Evolutionary conservation across 2,113 vertebrate species (phyloP).

Genomic region (Trochalopteron elliotii): DNA sequence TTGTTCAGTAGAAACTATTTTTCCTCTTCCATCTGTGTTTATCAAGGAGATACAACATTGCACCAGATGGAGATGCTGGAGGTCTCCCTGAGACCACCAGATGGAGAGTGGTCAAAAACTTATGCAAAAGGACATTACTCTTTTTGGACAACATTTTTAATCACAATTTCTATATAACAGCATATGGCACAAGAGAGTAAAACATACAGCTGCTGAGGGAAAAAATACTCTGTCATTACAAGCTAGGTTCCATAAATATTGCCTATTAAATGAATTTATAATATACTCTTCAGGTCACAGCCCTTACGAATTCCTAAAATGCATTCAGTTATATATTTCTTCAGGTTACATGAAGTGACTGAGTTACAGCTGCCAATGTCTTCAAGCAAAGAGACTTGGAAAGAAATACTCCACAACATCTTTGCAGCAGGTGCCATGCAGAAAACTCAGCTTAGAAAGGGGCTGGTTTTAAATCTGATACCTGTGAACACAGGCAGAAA

Average conservation of each 20-base stretch:
- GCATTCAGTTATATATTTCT: not conserved
- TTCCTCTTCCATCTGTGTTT: not conserved
- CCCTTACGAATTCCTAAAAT: not conserved
- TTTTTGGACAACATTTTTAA: slow-evolving; percentile 7
- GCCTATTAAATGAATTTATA: not conserved
- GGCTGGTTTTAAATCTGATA: not conserved
- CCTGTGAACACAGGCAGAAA: not conserved
- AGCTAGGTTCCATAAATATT: not conserved
- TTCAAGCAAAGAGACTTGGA: not conserved
- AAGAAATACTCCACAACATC: not conserved
- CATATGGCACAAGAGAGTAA: not conserved
- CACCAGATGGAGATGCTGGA: not conserved
- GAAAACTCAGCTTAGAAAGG: not conserved
- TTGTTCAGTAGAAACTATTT: not conserved
- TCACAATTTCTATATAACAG: not conserved
- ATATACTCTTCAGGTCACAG: not conserved
- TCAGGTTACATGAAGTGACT: not conserved
- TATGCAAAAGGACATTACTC: not conserved
- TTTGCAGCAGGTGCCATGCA: not conserved
- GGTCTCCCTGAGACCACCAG: not conserved
- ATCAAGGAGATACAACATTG: not conserved
- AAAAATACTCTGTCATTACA: not conserved
- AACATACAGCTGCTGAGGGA: not conserved
- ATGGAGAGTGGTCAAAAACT: not conserved
- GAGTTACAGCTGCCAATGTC: not conserved